phyloP scores from a whole-genome alignment of 2,113 vertebrate species.

The Aegithalos caudatus region DNA sequence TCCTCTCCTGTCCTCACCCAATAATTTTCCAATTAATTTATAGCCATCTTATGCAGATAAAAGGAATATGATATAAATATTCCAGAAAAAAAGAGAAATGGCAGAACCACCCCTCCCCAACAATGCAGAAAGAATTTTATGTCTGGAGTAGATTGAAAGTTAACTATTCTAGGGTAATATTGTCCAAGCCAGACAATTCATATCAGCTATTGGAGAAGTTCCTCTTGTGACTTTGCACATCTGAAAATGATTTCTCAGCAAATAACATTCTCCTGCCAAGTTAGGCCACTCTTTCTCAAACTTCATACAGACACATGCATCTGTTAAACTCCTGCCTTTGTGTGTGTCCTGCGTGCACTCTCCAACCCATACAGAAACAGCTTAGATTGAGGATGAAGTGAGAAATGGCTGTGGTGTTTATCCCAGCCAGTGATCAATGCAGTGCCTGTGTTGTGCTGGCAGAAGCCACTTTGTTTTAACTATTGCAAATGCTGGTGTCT shows the following conservation, averaged over 20 bases:
- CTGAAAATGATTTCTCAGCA: background rate
- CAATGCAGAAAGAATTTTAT: background rate
- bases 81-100: background rate
- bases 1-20: background rate
- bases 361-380: background rate
- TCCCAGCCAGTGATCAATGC: background rate
- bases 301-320: background rate
- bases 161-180: background rate
- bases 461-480: background rate
- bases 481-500: background rate
- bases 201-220: background rate
- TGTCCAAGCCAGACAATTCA: background rate
- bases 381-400: background rate
- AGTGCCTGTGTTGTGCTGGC: background rate
- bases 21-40: background rate
- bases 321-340: background rate
- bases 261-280: background rate
- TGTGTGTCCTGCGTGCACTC: background rate
- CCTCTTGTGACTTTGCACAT: background rate
- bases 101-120: background rate
- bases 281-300: background rate
- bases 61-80: background rate
- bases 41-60: background rate
- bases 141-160: background rate
- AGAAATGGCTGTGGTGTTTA: background rate